Conservation (phyloP, 2,888 invertebrate genomes). For the Pollenia angustigena region DNA sequence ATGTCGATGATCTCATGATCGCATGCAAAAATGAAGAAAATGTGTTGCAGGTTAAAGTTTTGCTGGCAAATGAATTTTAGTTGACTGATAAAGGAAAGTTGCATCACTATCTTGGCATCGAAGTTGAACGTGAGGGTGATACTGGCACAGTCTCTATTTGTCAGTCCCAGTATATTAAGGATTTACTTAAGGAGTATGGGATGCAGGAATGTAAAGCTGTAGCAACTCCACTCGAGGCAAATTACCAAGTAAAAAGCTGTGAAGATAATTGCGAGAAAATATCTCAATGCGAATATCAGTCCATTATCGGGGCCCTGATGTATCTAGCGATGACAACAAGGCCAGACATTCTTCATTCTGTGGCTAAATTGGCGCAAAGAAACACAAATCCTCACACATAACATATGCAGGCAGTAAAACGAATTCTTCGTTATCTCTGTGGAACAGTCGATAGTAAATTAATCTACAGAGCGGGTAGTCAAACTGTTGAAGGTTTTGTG, state of each 20-base stretch:
- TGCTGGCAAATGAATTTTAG: slow-evolving; percentile 23
- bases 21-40: neutral
- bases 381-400: neutral
- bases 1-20: slow-evolving; percentile 3
- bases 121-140: neutral
- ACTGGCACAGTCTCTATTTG: neutral
- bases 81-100: slow-evolving; percentile 18
- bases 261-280: neutral
- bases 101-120: slow-evolving; percentile 18
- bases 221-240: slow-evolving; percentile 38
- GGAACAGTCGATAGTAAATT: neutral
- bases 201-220: slow-evolving; percentile 31
- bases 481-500: too few relatives aligned
- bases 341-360: slow-evolving; percentile 69
- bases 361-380: slow-evolving; percentile 10
- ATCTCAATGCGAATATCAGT: too few relatives aligned
- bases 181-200: slow-evolving; percentile 26
- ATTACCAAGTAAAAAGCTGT: neutral
- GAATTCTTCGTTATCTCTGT: neutral
- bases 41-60: neutral
- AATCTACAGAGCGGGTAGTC: too few relatives aligned
- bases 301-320: too few relatives aligned
- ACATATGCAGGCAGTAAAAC: neutral
- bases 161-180: slow-evolving; percentile 23
- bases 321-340: slow-evolving; percentile 64